phyloP scores from a whole-genome alignment of 1,140 invertebrate genomes.

The Drepana arcuata region DNA sequence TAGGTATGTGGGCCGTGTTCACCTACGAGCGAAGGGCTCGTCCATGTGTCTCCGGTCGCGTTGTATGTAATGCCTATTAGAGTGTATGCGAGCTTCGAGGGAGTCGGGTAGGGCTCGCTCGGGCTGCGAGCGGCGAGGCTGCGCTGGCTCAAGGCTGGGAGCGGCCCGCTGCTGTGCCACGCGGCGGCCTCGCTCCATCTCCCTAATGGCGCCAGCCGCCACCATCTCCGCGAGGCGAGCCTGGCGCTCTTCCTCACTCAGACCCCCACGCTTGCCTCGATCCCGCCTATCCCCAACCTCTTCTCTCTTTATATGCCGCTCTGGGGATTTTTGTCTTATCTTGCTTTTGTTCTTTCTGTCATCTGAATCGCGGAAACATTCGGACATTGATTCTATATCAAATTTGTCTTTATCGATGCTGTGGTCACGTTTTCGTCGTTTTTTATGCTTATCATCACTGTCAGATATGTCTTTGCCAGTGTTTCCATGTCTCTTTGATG shows the following conservation, averaged over 20 bases:
- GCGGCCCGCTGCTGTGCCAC: slow-evolving; percentile 39
- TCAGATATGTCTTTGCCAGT: too few species aligned
- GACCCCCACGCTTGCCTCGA: slow-evolving; percentile 13
- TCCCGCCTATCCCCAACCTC: too few species aligned
- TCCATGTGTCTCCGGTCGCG: slow-evolving; percentile 49
- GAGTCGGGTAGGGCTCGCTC: slow-evolving; percentile 42
- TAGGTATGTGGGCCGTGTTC: too few species aligned
- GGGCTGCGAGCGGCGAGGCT: slow-evolving; percentile 10
- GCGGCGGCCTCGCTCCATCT: slow-evolving; percentile 33
- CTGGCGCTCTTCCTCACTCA: slow-evolving; percentile 80
- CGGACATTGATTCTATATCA: too few species aligned
- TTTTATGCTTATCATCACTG: too few species aligned
- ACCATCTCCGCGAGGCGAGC: slow-evolving; percentile 85
- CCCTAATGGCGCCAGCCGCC: slow-evolving; percentile 47
- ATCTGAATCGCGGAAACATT: too few species aligned
- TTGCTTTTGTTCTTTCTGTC: slow-evolving; percentile 8
- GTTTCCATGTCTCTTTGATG: slow-evolving; percentile 9
- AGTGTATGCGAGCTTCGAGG: slow-evolving; percentile 48
- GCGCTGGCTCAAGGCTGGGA: slow-evolving; percentile 18
- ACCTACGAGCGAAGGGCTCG: slow-evolving; percentile 50
- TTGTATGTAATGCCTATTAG: slow-evolving; percentile 58
- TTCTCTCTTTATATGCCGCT: slow-evolving; percentile 1
- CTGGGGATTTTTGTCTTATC: slow-evolving; percentile 5
- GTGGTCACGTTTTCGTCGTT: too few species aligned
- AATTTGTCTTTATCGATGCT: too few species aligned